Evolutionary conservation across 2,113 vertebrate genomes (phyloP), one percentile per base, ranked within the genome.

Genomic region (Sclerurus mexicanus): DNA sequence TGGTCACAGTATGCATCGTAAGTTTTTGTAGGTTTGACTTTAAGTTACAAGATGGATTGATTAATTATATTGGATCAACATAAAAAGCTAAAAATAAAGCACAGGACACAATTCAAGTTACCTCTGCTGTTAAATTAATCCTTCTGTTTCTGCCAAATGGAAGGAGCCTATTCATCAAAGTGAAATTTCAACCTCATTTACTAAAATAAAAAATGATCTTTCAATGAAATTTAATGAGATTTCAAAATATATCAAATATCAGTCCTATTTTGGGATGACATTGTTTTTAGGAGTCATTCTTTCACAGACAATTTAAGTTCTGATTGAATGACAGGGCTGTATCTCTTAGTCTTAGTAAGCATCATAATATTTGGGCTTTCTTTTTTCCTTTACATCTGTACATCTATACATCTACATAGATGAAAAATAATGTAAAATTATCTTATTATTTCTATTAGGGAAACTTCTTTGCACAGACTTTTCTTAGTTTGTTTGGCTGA

Each of bases 391-490:
- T 60, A 64, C 0, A 0, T 58, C 22, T 10, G 2, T 37, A 42
- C n/a, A n/a, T n/a, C n/a, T n/a, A n/a, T 60, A 64, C 0, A 0
- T 58, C 22, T 10, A 1, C n/a, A 42, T 9, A 1, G 1, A n/a
- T 47, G 18, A 93, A 77, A 95, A 82, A 55, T 30, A 71, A 85
- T 66, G 9, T 4, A 66, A 46, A 63, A 50, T 20, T 2, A 49
- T 62, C 6, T 46, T 80, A 14, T 66, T 0, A 8, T 81, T 81
- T 81, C 35, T 82, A 14, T 33, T 50, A 63, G 4, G 23, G 12
- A 55, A 81, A 31, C 4, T 37, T 40, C n/a, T 4, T 67, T 81
- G 7, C 12, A 22, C 15, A 2, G 17, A 6, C 0, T 4, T 37
- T 33, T 14, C 12, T 47, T 49, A 14, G 20, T 56, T 69, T 50